Evolutionary conservation across 1,140 invertebrate genomes (phyloP).

Genomic region (Yoshiicerus persimilis): DNA sequence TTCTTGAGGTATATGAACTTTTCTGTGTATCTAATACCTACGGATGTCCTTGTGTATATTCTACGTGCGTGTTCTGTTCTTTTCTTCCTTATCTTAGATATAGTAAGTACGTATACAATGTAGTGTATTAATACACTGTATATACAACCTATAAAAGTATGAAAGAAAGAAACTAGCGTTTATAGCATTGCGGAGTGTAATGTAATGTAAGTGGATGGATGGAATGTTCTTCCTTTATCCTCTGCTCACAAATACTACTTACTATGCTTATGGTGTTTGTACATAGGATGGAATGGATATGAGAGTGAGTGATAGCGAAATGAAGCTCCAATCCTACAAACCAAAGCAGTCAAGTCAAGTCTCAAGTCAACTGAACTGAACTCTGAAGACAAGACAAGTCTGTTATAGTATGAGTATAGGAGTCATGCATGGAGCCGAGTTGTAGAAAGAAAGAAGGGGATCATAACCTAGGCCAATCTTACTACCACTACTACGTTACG

Average conservation of each 20-base stretch:
- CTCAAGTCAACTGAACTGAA: neutral
- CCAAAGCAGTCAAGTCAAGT: neutral
- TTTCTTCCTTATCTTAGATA: neutral
- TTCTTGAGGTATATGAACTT: no score
- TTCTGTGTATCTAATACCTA: no score
- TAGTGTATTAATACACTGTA: neutral
- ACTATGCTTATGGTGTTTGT: neutral
- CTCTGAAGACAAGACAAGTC: neutral
- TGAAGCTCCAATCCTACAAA: neutral
- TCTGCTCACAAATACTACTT: neutral
- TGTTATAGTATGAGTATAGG: neutral
- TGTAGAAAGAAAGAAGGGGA: conserved; percentile 34
- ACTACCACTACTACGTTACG: neutral
- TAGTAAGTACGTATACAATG: neutral
- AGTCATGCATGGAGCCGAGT: neutral
- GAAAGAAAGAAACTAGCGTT: neutral
- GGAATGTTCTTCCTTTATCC: conserved; percentile 12
- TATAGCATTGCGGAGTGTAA: neutral
- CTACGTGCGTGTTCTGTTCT: no score
- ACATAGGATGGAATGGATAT: neutral
- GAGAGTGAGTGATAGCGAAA: neutral
- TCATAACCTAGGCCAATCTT: conserved; percentile 41
- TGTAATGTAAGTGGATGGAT: neutral
- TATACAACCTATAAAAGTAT: neutral
- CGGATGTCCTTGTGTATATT: no score